phyloP scores from a whole-genome alignment of 1,140 invertebrate species.

The Danaus melanippus region DNA sequence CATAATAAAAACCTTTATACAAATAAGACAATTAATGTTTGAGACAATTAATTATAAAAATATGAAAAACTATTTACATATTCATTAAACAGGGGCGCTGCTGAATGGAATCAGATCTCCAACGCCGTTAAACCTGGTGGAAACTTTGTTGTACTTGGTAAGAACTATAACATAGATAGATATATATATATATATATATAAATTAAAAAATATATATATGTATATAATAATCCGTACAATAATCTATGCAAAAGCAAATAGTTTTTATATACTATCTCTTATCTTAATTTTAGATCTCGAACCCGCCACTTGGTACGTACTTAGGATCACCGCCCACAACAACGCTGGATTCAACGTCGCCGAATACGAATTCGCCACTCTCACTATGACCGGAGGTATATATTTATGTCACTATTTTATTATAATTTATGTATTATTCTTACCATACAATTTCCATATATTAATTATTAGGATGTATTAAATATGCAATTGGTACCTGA shows the following conservation, averaged over 20 bases:
- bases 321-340: conserved; percentile 94
- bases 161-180: conserved; percentile 14
- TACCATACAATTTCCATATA: no score
- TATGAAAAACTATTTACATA: background rate
- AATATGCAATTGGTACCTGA: conserved; percentile 41
- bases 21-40: background rate
- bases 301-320: conserved; percentile 93
- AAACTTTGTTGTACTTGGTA: conserved; percentile 87
- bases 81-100: conserved; percentile 74
- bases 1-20: background rate
- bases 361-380: conserved; percentile 94
- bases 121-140: conserved; percentile 93
- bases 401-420: conserved; percentile 4
- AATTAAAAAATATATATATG: background rate
- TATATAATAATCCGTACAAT: background rate
- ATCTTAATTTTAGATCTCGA: conserved; percentile 79
- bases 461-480: no score
- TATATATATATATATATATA: background rate
- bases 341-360: conserved; percentile 95
- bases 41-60: no score
- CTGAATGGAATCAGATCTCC: conserved; percentile 94
- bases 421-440: background rate
- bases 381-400: conserved; percentile 92
- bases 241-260: background rate
- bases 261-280: background rate